A percentile compares a stretch with the other conserved stretches of the same genome.
Evolutionary conservation across 2,888 invertebrate species (phyloP).

Genomic region (Clunio marinus): DNA sequence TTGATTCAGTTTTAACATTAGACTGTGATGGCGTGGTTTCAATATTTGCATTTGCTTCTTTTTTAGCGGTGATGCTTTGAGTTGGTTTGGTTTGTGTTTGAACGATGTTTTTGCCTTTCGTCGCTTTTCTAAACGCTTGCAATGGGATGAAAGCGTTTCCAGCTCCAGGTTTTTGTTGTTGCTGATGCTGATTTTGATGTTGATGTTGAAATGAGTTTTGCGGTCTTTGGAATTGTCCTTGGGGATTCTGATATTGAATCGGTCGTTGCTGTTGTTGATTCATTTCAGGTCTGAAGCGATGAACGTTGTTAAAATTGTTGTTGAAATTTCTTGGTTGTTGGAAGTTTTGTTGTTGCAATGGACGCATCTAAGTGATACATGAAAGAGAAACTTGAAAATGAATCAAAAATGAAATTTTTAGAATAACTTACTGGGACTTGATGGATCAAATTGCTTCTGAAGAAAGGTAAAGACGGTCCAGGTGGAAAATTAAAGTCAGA

Average conservation of each 20-base stretch:
- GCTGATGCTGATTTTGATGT: constrained; percentile 40
- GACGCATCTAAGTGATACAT: too few species aligned
- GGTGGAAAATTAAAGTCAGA: too few species aligned
- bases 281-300: background rate
- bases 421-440: too few species aligned
- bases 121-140: constrained; percentile 53
- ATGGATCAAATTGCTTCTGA: too few species aligned
- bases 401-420: too few species aligned
- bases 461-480: too few species aligned
- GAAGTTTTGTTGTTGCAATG: background rate
- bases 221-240: constrained; percentile 39
- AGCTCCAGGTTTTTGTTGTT: constrained; percentile 35
- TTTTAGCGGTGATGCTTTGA: too few species aligned
- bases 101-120: background rate
- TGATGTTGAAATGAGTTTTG: constrained; percentile 34
- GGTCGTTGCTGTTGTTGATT: constrained; percentile 29
- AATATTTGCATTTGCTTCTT: too few species aligned
- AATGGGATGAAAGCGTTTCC: constrained; percentile 53
- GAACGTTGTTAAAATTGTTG: background rate
- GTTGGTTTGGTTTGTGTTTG: background rate
- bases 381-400: too few species aligned
- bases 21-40: background rate
- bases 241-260: constrained; percentile 38
- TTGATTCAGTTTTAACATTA: background rate
- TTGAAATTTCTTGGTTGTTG: background rate